Base-by-base conservation (phyloP, 2,113 vertebrate genomes). In the Dasyurus viverrinus region DNA sequence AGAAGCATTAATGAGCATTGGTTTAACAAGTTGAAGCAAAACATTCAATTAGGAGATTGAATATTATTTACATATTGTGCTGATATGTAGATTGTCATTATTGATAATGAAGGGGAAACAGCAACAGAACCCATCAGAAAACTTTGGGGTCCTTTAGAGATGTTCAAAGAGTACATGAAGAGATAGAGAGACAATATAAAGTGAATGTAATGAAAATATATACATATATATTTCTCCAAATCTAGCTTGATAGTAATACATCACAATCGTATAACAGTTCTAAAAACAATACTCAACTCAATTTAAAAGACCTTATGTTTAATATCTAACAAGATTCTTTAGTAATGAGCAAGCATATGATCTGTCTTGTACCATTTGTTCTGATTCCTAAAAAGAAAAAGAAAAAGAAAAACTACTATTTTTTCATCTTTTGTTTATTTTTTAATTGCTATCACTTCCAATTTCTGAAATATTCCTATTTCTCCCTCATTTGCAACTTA, bases 351-450 rank as follows among this genome's bases (percentile, higher is more conserved):
- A 46, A 90, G 36, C n/a, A 8, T 93, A 27, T 47, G 76, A 60
- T 95, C 53, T 95, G 55, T 46, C 90, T 94, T 95, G 36, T 89
- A 60, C 89, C 91, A 55, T 53, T 60, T 7, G 50, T 25, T 14
- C 53, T 55, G 53, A 95, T 93, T n/a, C 22, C 91, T 95, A 68
- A 94, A 95, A 96, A 54, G 54, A 94, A 96, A 95, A 96, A 54
- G 54, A 94, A 96, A 95, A 53, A 11, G 23, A 90, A 53, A 1
- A 50, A 11, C 50, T 52, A 52, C 48, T 24, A 50, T n/a, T 27
- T n/a, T 55, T 57, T 36, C n/a, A 19, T 27, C 42, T 92, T 92
- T 53, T 53, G 12, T 92, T 92, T 60, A 25, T 47, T 94, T 48
- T 47, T 16, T 14, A 19, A 11, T 53, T 92, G 52, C 6, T 91